phyloP scores from a whole-genome alignment of 2,113 vertebrate species.

The Ovis aries region DNA sequence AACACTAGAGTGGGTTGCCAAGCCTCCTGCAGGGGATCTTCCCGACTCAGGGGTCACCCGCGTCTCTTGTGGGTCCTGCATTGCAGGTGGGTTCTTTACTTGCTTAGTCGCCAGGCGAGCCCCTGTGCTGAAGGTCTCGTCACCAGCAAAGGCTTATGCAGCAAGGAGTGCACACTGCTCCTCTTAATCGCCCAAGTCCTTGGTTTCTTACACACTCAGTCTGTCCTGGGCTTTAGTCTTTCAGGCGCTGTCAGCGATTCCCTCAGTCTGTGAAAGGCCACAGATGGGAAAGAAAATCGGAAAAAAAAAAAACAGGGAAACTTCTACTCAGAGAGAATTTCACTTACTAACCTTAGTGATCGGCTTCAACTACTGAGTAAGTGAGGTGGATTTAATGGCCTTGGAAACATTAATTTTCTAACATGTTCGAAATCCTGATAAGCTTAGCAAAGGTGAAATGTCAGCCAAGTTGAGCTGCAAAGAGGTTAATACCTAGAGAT shows the following conservation, averaged over 20 bases:
- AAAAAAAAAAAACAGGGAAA: neutral
- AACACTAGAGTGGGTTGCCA: neutral
- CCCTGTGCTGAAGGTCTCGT: neutral
- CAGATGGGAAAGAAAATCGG: neutral
- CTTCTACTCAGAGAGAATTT: neutral
- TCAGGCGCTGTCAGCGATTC: neutral
- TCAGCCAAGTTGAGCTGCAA: constrained; percentile 5
- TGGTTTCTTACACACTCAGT: fast-evolving
- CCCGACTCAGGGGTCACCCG: fast-evolving
- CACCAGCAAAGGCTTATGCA: neutral
- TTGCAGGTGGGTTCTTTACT: neutral
- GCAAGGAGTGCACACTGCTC: fast-evolving
- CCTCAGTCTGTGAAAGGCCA: neutral
- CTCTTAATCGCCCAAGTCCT: neutral
- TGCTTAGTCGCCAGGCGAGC: neutral
- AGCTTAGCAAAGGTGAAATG: constrained; percentile 47
- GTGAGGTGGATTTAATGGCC: neutral
- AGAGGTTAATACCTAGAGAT: constrained; percentile 34
- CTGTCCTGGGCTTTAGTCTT: neutral
- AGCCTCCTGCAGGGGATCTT: neutral
- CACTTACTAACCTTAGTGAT: neutral
- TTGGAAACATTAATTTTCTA: neutral
- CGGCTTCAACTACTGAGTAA: neutral
- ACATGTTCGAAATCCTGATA: neutral
- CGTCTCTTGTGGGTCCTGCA: neutral